Evolutionary conservation across 2,113 vertebrate genomes (phyloP).

Genomic region (Pipra filicauda): DNA sequence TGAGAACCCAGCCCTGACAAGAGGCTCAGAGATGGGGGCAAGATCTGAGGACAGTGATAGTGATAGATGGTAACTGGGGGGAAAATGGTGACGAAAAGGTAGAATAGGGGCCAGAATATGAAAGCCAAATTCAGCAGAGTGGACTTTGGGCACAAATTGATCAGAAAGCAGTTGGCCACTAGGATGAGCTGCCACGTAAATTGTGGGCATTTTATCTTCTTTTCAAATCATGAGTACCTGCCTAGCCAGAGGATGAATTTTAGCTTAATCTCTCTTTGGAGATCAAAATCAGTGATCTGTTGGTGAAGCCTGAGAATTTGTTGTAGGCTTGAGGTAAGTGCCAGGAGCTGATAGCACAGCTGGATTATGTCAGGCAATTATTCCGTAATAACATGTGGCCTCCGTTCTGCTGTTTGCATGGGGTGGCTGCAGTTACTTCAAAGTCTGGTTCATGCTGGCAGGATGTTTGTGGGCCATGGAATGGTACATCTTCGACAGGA

Average conservation of each 20-base stretch:
- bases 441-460: neutral
- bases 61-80: neutral
- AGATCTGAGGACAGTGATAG: neutral
- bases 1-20: neutral
- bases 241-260: neutral
- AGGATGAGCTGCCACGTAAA: neutral
- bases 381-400: neutral
- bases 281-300: neutral
- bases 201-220: neutral
- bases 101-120: neutral
- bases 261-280: neutral
- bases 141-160: neutral
- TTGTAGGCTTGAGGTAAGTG: neutral
- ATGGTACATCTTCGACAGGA: neutral
- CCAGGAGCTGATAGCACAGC: neutral
- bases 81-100: neutral
- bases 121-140: neutral
- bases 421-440: neutral
- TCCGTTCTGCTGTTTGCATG: accelerated
- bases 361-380: neutral
- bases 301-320: neutral
- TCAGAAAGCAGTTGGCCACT: neutral
- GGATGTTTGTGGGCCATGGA: accelerated
- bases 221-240: neutral
- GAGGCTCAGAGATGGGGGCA: neutral